Base-by-base conservation (phyloP, 2,113 vertebrate species). In the Origma solitaria region DNA sequence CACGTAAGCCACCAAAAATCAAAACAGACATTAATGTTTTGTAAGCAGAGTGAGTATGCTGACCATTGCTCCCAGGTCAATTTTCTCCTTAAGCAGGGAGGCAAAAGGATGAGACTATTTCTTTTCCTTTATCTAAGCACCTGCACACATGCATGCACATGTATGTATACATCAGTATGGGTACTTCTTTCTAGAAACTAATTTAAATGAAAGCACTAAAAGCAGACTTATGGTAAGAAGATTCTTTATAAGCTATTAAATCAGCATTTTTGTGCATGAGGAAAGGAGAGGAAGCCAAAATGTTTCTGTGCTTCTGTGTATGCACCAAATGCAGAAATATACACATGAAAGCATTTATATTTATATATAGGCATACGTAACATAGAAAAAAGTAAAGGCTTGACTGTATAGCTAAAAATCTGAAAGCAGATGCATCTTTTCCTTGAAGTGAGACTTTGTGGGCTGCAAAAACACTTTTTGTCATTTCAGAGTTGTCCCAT, bases 1-100 rank as follows among this genome's bases (percentile, higher is more conserved):
- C 30, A 38, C 2, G 2, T 20, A 69, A 82, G 7, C 56, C 7
- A 54, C 35, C 10, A 47, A 53, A 68, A 89, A 84, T 27, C 8
- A 35, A 82, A 90, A 28, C 6, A 54, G 19, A 24, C 47, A 35
- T 6, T 38, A n/a, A 24, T 21, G 3, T 38, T 77, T 35, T 70
- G 33, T 53, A 61, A 50, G 5, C 15, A 56, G 16, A 44, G 9
- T 4, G 3, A 4, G 6, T 24, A 28, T 30, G 16, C 35, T 88
- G 31, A 58, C 24, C 6, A 8, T 72, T 80, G 17, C 2, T 60
- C 8, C 10, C 9, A 16, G 4, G 38, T 11, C 0, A 0, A 54
- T 31, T 82, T 66, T 78, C 9, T 8, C 38, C 30, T 72, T 61
- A 8, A 82, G n/a, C 7, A 64, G 21, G 7, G 33, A 51, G 69